Evolutionary conservation across 1,140 invertebrate species (phyloP).

Genomic region (Macrobrachium nipponense): DNA sequence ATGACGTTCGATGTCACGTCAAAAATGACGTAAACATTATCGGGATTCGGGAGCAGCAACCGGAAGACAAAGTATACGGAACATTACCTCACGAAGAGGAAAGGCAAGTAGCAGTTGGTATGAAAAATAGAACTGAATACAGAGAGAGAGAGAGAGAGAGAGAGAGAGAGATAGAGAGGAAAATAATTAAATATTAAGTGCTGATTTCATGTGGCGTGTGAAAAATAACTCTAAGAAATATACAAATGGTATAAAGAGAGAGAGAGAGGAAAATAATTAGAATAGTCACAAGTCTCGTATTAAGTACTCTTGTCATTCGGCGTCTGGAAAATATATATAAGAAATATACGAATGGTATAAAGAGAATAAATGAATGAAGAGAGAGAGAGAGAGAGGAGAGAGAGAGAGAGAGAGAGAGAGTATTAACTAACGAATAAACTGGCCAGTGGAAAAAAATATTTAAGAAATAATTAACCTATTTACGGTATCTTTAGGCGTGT

Average conservation of each 20-base stretch:
- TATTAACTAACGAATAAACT: not conserved
- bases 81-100: too few species aligned
- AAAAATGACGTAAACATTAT: too few species aligned
- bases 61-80: too few species aligned
- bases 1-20: too few species aligned
- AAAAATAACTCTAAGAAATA: not conserved
- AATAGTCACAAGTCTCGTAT: not conserved
- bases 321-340: not conserved
- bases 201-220: not conserved
- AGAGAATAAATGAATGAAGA: not conserved
- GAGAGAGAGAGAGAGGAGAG: slow-evolving; percentile 29
- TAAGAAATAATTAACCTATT: not conserved
- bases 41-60: too few species aligned
- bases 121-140: not conserved
- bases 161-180: not conserved
- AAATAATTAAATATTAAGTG: not conserved
- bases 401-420: slow-evolving; percentile 38
- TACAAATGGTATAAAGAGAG: not conserved
- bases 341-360: not conserved
- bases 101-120: too few species aligned
- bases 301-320: not conserved
- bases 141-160: slow-evolving; percentile 17
- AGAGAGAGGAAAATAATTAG: not conserved
- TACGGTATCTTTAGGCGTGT: not conserved
- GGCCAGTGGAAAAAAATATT: too few species aligned